phyloP scores from a whole-genome alignment of 2,113 vertebrate genomes.

The Astur gentilis region DNA sequence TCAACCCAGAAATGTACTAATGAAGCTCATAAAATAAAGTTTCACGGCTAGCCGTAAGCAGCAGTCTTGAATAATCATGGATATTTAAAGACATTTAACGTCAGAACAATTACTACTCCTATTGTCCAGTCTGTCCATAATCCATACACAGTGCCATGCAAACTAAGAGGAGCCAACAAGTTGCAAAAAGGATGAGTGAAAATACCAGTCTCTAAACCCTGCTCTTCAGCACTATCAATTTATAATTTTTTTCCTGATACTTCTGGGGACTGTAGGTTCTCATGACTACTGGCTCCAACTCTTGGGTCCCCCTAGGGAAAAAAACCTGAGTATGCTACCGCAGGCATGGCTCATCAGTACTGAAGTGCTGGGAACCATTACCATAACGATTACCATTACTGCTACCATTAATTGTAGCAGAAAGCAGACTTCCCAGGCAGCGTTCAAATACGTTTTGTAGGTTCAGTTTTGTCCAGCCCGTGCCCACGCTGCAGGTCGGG shows the following conservation, averaged over 20 bases:
- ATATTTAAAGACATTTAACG: not conserved
- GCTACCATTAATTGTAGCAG: not conserved
- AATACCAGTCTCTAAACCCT: not conserved
- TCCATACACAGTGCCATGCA: rapidly evolving
- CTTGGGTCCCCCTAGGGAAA: no score
- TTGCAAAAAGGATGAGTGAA: not conserved
- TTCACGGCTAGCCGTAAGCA: not conserved
- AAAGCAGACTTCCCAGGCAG: not conserved
- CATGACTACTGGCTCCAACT: not conserved
- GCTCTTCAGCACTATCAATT: not conserved
- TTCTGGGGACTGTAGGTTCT: not conserved
- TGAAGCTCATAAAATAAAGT: not conserved
- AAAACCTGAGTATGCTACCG: not conserved
- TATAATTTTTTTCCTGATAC: not conserved
- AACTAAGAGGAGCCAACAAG: not conserved
- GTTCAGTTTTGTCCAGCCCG: rapidly evolving
- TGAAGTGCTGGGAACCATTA: not conserved
- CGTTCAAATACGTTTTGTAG: not conserved
- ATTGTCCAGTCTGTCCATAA: rapidly evolving
- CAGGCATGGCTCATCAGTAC: not conserved
- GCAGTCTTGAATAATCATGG: rapidly evolving
- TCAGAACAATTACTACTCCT: not conserved
- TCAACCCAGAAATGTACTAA: not conserved
- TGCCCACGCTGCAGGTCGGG: not conserved
- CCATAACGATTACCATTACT: rapidly evolving